A percentile compares a stretch with the other conserved stretches of the same genome.
These are phyloP conservation scores for Pandemis cinnamomeana DNA, from an alignment of 2,888 invertebrate species.

Conservation along the genomic window DNA sequence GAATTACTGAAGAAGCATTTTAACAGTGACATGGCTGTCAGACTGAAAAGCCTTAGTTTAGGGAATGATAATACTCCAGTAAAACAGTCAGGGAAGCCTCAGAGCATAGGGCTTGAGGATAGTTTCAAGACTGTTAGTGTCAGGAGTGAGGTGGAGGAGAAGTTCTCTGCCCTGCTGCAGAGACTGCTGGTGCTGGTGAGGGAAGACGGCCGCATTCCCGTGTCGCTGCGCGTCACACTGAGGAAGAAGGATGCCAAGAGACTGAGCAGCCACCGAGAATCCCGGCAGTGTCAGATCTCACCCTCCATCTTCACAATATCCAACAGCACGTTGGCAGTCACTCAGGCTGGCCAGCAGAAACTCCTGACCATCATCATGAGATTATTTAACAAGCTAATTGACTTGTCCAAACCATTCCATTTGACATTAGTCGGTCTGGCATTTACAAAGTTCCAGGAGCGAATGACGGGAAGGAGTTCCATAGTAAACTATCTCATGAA, in stretches of 20 bases:
- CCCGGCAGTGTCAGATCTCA: constrained; percentile 89
- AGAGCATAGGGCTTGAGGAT: constrained; percentile 92
- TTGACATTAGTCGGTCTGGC: constrained; percentile 92
- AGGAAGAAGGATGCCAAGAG: constrained; percentile 88
- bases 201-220: constrained; percentile 92
- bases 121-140: constrained; percentile 90
- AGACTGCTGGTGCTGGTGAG: constrained; percentile 88
- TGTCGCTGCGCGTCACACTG: constrained; percentile 89
- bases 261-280: constrained; percentile 89
- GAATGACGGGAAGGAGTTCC: constrained; percentile 87
- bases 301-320: constrained; percentile 85
- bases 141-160: constrained; percentile 89
- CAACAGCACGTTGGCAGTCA: constrained; percentile 78
- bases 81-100: constrained; percentile 90
- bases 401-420: constrained; percentile 90
- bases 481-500: constrained; percentile 90
- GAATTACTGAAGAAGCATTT: constrained; percentile 86
- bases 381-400: constrained; percentile 89
- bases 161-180: constrained; percentile 87
- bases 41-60: constrained; percentile 88
- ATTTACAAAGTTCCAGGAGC: constrained; percentile 91
- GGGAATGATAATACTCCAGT: constrained; percentile 91
- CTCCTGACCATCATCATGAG: constrained; percentile 89
- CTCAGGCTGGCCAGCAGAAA: constrained; percentile 86
- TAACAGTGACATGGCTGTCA: constrained; percentile 87